A percentile compares a stretch with the other conserved stretches of the same genome.
Evolutionary conservation across 30 jellyfish, hydroid and myxozoan genomes (phyloP).

Genomic region (Hydractinia symbiolongicarpus): DNA sequence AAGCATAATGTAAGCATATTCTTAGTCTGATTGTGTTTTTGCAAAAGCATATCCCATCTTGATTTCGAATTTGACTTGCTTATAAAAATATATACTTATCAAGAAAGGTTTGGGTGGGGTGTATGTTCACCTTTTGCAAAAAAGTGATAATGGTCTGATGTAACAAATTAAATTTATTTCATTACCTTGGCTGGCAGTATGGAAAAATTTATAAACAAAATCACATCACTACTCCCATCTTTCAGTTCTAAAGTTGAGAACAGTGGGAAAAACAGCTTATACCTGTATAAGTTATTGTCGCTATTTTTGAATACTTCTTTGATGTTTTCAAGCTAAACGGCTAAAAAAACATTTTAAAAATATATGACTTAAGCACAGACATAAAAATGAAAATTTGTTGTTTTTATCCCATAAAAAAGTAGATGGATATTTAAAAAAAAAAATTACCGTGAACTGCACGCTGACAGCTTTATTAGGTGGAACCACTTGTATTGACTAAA

Average conservation of each 20-base stretch:
- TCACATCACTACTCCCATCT: not conserved
- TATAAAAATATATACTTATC: too few relatives aligned
- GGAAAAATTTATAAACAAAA: too few relatives aligned
- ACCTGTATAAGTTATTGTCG: constrained; percentile 80
- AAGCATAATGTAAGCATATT: too few relatives aligned
- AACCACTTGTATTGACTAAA: constrained; percentile 53
- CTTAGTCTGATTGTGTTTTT: too few relatives aligned
- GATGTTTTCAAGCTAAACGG: constrained; percentile 74
- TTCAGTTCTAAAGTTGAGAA: not conserved
- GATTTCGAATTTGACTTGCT: too few relatives aligned
- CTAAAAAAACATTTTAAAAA: constrained; percentile 24
- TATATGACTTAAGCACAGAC: not conserved
- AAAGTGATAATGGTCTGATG: not conserved
- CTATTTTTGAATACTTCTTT: constrained; percentile 65
- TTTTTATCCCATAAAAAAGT: not conserved
- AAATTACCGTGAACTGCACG: constrained; percentile 69
- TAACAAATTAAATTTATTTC: not conserved
- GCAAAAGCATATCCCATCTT: too few relatives aligned
- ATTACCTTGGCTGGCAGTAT: not conserved
- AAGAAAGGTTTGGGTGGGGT: too few relatives aligned
- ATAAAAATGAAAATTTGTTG: not conserved
- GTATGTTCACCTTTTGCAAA: not conserved
- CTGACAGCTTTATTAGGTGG: constrained; percentile 83
- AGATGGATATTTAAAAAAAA: not conserved
- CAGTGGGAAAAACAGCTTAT: not conserved